Percentiles rank a stretch among this genome's conserved stretches.
These are phyloP conservation scores for Phylloscopus whistleri DNA, from an alignment of 2,113 vertebrate genomes.

Conservation along the genomic window DNA sequence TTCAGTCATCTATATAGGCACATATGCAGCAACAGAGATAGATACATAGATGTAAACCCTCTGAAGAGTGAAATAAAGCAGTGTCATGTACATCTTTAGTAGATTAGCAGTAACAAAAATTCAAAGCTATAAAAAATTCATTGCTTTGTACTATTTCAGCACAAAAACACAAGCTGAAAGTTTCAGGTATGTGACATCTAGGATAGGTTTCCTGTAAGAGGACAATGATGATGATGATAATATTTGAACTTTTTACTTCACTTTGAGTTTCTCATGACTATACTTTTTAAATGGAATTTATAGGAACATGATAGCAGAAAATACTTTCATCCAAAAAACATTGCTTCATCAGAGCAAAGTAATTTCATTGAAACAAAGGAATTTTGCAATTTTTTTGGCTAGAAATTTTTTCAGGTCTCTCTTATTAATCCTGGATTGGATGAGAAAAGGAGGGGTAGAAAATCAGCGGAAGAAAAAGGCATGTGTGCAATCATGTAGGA, in stretches of 20 bases:
- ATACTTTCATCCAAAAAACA: neutral
- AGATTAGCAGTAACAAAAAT: neutral
- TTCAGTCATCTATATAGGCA: constrained; percentile 42
- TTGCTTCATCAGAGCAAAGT: neutral
- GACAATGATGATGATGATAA: neutral
- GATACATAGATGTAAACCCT: neutral
- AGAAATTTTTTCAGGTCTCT: neutral
- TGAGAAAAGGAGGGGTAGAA: neutral
- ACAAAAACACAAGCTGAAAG: neutral
- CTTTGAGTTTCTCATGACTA: neutral
- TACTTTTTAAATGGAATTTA: neutral
- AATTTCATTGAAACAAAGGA: neutral
- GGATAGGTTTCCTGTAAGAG: neutral
- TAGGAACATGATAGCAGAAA: neutral
- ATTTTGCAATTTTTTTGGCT: neutral
- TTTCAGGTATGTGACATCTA: neutral
- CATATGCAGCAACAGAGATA: constrained; percentile 16
- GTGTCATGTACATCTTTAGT: neutral
- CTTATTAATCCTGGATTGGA: neutral
- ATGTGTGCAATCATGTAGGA: neutral
- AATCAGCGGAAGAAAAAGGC: neutral
- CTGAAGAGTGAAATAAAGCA: constrained; percentile 1
- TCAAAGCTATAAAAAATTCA: neutral
- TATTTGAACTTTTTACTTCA: neutral
- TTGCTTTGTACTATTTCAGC: neutral